phyloP scores from a whole-genome alignment of 2,113 vertebrate species.

The Percopsis transmontana region DNA sequence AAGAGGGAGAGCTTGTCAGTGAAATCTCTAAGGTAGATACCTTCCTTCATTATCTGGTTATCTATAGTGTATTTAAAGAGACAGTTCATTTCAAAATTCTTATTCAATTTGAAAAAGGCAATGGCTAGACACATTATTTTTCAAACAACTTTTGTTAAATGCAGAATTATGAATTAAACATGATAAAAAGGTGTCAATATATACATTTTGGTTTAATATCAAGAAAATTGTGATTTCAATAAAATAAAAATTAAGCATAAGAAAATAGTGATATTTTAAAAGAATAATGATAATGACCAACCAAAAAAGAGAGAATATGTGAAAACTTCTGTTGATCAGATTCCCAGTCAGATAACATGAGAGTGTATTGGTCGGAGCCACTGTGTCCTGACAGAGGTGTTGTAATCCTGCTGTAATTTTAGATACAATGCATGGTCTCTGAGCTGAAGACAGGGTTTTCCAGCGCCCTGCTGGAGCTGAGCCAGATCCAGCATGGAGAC shows the following conservation, averaged over 20 bases:
- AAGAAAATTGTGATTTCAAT: too few species aligned
- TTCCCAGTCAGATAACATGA: too few species aligned
- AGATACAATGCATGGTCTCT: conserved; percentile 77
- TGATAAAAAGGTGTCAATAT: too few species aligned
- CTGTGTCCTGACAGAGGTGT: background rate
- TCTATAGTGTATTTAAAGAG: conserved; percentile 24
- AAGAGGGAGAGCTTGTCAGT: conserved; percentile 71
- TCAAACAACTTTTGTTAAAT: too few species aligned
- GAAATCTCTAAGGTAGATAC: conserved; percentile 79
- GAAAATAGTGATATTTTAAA: too few species aligned
- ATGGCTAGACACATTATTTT: background rate
- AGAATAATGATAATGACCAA: too few species aligned
- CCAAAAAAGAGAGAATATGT: too few species aligned
- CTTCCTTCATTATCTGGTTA: conserved; percentile 6
- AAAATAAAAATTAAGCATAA: too few species aligned
- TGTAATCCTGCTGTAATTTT: background rate
- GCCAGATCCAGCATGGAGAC: conserved; percentile 79
- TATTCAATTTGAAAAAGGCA: background rate
- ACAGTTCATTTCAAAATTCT: background rate
- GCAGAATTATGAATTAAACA: too few species aligned
- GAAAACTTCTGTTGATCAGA: too few species aligned
- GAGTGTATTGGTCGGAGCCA: too few species aligned
- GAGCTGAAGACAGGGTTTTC: conserved; percentile 78
- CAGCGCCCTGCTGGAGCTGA: conserved; percentile 73
- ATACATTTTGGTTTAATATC: too few species aligned